Percentiles rank a stretch among this genome's conserved stretches.
These are phyloP conservation scores for Bombyx huttoni DNA, from an alignment of 2,888 invertebrate genomes.

Conservation along the genomic window DNA sequence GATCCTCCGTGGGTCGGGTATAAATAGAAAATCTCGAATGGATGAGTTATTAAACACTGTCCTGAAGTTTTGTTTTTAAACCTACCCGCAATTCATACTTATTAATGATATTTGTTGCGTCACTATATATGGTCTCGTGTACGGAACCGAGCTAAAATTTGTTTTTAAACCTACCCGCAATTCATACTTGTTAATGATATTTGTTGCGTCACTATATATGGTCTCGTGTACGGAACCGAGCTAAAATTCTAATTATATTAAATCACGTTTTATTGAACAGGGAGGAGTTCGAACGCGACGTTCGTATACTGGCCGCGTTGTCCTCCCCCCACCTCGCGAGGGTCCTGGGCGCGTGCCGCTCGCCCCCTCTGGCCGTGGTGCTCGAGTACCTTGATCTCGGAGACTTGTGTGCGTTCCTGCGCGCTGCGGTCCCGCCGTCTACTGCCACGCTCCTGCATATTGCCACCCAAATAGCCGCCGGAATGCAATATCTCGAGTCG, in stretches of 20 bases:
- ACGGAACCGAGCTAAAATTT: background rate
- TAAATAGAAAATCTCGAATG: too few species aligned
- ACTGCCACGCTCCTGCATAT: constrained; percentile 82
- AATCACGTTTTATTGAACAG: constrained; percentile 43
- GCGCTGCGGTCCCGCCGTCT: constrained; percentile 78
- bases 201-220: too few species aligned
- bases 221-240: background rate
- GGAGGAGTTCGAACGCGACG: constrained; percentile 88
- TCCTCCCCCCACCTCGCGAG: constrained; percentile 84
- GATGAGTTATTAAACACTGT: too few species aligned
- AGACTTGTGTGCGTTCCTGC: constrained; percentile 86
- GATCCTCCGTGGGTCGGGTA: too few species aligned
- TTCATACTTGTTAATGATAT: too few species aligned
- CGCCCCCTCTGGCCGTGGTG: constrained; percentile 84
- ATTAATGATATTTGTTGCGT: too few species aligned
- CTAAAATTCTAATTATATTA: background rate
- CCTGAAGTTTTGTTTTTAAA: too few species aligned
- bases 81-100: too few species aligned
- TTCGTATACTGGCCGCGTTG: constrained; percentile 87
- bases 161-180: too few species aligned
- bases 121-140: background rate
- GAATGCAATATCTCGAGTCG: constrained; percentile 92
- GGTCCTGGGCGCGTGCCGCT: constrained; percentile 82
- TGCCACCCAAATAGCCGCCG: constrained; percentile 90
- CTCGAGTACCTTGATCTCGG: constrained; percentile 88